Evolutionary conservation across 2,888 invertebrate species (phyloP).

Genomic region (Melikaiella ostensackeni): DNA sequence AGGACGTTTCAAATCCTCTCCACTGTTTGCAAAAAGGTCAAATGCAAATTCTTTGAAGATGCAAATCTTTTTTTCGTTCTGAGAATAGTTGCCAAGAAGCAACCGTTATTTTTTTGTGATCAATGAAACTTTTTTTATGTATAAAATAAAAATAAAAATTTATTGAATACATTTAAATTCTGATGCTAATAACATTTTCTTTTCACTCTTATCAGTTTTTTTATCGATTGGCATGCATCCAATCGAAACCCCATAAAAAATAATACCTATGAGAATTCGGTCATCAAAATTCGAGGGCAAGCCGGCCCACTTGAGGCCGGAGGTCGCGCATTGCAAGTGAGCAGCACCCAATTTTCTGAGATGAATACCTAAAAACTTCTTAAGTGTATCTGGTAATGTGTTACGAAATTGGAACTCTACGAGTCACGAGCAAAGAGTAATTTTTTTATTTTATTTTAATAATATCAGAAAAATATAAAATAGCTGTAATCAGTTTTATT

Average conservation of each 20-base stretch:
- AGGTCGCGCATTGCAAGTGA: neutral
- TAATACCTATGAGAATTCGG: neutral
- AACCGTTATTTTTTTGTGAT: neutral
- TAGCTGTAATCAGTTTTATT: too few relatives aligned
- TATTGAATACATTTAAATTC: neutral
- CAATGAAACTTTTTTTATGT: neutral
- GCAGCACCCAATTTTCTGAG: slow-evolving; percentile 5
- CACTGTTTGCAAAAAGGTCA: neutral
- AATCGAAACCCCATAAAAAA: neutral
- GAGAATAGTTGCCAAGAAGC: neutral
- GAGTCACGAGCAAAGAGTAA: neutral
- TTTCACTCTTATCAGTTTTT: neutral
- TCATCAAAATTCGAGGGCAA: slow-evolving; percentile 10
- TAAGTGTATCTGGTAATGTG: neutral
- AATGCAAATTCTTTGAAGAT: neutral
- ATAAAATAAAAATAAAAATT: neutral
- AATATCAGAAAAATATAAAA: neutral
- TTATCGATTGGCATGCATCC: neutral
- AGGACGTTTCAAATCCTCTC: neutral
- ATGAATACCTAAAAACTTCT: neutral
- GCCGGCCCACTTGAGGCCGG: neutral
- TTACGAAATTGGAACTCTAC: neutral
- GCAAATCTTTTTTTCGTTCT: neutral
- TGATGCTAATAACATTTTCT: neutral
- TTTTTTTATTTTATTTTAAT: neutral